These are phyloP conservation scores for Trilocha varians DNA, from an alignment of 2,888 invertebrate genomes.

Conservation along the genomic window DNA sequence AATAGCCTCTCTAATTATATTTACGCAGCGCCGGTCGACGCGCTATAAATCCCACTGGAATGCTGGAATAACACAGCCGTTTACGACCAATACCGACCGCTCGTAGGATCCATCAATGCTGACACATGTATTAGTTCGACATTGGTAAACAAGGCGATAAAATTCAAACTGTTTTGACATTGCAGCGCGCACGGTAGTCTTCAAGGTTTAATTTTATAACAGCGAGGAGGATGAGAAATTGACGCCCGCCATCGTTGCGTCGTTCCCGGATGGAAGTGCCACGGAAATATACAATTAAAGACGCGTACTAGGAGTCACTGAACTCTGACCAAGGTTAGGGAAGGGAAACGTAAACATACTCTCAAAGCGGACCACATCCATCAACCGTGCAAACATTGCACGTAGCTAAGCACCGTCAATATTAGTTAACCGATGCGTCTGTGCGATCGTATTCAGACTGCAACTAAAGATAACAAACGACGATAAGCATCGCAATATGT, in stretches of 20 bases:
- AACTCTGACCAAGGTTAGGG: constrained; percentile 56
- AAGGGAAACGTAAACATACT: constrained; percentile 42
- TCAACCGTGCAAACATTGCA: constrained; percentile 55
- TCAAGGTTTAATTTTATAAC: constrained; percentile 18
- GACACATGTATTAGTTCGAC: constrained; percentile 42
- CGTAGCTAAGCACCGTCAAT: constrained; percentile 49
- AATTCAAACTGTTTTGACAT: constrained; percentile 33
- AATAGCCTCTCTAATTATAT: constrained; percentile 71
- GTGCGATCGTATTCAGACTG: constrained; percentile 26
- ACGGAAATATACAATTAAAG: constrained; percentile 56
- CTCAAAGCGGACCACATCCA: constrained; percentile 45
- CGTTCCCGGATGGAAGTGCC: constrained; percentile 46
- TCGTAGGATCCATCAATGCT: constrained; percentile 41
- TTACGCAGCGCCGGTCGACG: constrained; percentile 65
- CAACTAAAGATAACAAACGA: constrained; percentile 22
- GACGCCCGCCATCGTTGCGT: constrained; percentile 42
- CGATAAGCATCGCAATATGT: constrained; percentile 22
- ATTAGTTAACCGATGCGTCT: constrained; percentile 22
- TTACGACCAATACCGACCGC: constrained; percentile 39
- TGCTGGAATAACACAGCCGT: constrained; percentile 53
- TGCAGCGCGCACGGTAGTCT: constrained; percentile 19
- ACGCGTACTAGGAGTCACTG: constrained; percentile 45
- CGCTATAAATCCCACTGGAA: constrained; percentile 60
- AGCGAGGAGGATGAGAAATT: constrained; percentile 39
- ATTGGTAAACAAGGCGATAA: constrained; percentile 42